phyloP scores from a whole-genome alignment of 1,140 invertebrate species.

The Planococcus citri region DNA sequence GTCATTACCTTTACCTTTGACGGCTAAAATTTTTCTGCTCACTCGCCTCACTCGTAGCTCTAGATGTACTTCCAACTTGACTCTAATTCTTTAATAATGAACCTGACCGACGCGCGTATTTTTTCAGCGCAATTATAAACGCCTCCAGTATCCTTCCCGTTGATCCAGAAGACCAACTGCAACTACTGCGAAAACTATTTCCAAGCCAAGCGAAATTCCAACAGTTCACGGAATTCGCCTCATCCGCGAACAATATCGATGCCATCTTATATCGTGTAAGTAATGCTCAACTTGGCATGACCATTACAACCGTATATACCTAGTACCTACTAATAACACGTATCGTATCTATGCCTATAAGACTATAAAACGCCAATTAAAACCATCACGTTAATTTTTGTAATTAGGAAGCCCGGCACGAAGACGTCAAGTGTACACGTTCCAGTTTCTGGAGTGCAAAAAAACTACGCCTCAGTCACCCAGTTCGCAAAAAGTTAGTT shows the following conservation, averaged over 20 bases:
- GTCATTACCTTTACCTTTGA: background rate
- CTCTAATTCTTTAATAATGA: too few species aligned
- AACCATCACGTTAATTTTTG: background rate
- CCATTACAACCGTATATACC: background rate
- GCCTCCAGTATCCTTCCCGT: background rate
- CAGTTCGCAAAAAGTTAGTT: background rate
- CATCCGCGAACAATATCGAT: background rate
- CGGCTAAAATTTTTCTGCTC: background rate
- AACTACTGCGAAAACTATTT: background rate
- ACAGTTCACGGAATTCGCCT: background rate
- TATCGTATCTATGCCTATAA: too few species aligned
- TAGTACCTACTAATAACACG: too few species aligned
- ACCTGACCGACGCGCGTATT: too few species aligned
- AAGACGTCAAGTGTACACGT: background rate
- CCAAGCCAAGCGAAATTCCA: background rate
- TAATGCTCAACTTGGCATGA: background rate
- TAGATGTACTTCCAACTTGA: too few species aligned
- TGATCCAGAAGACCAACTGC: background rate
- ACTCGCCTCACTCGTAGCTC: too few species aligned
- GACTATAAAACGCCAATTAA: background rate
- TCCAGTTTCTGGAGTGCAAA: background rate
- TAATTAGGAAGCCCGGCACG: background rate
- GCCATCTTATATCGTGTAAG: background rate
- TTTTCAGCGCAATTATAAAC: background rate
- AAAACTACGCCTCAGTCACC: background rate